Evolutionary conservation across 2,797 vertebrate genomes (phyloP).

Genomic region (Adrianichthys oophorus): DNA sequence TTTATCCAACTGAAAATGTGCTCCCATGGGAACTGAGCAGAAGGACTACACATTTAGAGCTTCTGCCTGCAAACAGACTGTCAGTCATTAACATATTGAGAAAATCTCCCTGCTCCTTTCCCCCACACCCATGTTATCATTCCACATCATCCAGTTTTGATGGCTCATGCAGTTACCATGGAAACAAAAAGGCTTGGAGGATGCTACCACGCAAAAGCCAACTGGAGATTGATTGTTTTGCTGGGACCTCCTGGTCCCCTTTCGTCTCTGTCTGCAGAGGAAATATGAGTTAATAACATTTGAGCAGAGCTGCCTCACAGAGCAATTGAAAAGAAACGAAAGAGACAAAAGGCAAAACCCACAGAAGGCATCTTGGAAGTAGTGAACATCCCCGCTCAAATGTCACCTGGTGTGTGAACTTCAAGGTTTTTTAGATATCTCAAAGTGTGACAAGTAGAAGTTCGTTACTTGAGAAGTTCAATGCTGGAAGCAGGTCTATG

Average conservation of each 20-base stretch:
- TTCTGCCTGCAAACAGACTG: slow-evolving; percentile 44
- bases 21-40: slow-evolving; percentile 14
- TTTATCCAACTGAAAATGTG: slow-evolving; percentile 18
- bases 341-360: slow-evolving; percentile 7
- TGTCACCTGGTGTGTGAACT: slow-evolving; percentile 5
- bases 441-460: slow-evolving; percentile 14
- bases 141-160: slow-evolving; percentile 52
- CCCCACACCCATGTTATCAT: slow-evolving; percentile 45
- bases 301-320: slow-evolving; percentile 12
- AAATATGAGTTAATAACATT: slow-evolving; percentile 43
- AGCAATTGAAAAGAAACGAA: background rate
- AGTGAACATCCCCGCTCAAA: slow-evolving; percentile 12
- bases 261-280: slow-evolving; percentile 34
- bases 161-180: slow-evolving; percentile 70
- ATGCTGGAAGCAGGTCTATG: slow-evolving; percentile 15
- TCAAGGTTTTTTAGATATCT: slow-evolving; percentile 16
- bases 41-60: slow-evolving; percentile 4
- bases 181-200: slow-evolving; percentile 70
- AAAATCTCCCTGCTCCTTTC: slow-evolving; percentile 38
- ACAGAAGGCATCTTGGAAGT: background rate
- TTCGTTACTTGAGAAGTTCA: slow-evolving; percentile 33
- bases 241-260: slow-evolving; percentile 37
- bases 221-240: slow-evolving; percentile 39
- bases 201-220: slow-evolving; percentile 57
- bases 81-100: slow-evolving; percentile 56